Conservation (phyloP, 2,888 invertebrate species). For the Agrypnus murinus region DNA sequence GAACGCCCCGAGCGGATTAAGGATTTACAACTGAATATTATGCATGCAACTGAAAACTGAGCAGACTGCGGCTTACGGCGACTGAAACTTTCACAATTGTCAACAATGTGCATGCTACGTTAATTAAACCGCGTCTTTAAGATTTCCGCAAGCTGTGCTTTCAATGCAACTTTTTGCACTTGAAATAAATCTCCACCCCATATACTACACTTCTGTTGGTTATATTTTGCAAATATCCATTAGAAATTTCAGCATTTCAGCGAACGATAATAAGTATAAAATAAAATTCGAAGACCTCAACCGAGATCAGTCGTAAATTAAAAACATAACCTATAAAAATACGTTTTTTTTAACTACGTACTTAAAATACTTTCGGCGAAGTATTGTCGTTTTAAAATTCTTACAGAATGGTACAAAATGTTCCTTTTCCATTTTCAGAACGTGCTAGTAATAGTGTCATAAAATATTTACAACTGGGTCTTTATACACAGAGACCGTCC, state of each 20-base stretch:
- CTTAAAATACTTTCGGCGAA: conserved; percentile 48
- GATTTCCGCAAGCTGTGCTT: conserved; percentile 39
- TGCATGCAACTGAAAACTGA: conserved; percentile 50
- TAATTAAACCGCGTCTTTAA: conserved; percentile 49
- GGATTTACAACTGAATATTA: conserved; percentile 55
- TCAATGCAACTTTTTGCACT: conserved; percentile 31
- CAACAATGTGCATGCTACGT: conserved; percentile 49
- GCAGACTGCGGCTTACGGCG: conserved; percentile 48
- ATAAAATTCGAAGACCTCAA: conserved; percentile 31
- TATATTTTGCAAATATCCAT: not conserved
- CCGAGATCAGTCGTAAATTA: conserved; percentile 48
- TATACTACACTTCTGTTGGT: conserved; percentile 9
- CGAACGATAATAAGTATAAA: conserved; percentile 29
- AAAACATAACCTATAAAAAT: conserved; percentile 47
- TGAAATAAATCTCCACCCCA: conserved; percentile 12
- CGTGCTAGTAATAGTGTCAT: conserved; percentile 55
- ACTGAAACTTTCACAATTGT: conserved; percentile 51
- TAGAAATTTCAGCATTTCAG: conserved; percentile 10
- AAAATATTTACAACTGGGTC: conserved; percentile 61
- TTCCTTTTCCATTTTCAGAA: conserved; percentile 45
- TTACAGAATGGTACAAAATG: conserved; percentile 55
- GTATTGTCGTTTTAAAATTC: conserved; percentile 54
- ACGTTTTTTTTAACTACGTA: conserved; percentile 46
- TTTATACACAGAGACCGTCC: conserved; percentile 55
- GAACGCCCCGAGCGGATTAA: conserved; percentile 59